Evolutionary conservation across 2,888 invertebrate species (phyloP), one percentile per base, ranked within the genome.

Genomic region (Cephus sareptanus): DNA sequence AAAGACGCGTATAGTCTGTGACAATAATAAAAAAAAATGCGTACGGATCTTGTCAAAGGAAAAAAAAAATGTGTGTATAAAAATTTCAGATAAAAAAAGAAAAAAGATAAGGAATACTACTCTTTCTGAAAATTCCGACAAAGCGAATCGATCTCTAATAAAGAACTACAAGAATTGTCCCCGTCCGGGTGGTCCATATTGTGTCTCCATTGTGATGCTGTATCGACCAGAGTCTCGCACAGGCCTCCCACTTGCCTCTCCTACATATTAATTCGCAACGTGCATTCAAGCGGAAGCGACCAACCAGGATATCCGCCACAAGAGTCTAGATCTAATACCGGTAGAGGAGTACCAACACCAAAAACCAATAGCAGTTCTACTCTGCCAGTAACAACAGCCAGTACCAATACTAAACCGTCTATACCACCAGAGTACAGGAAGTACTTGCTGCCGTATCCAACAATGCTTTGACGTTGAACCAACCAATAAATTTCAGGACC

Each of bases 91-190:
- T n/a, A 0, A 0, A 35, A 12, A 35, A 74, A 80, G 33, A 69
- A 79, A 56, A 75, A 35, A 75, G 76, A 78, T 75, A 77, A 69
- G 40, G 76, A 37, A 73, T n/a, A 75, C 74, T 34, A 75, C 11
- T 34, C 11, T 30, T 30, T 4, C 9, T 3, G 9, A 71, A 34
- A 34, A 15, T 15, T 71, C 71, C 71, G 30, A 71, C 71, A 71
- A 71, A 33, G 71, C 30, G 11, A 34, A 71, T 71, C 71, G 23
- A 71, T 30, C 71, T 30, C 71, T 11, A 34, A 11, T 71, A 71
- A 71, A 11, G 30, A 71, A 71, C 71, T 30, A 34, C 71, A 31
- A 71, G 71, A 34, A 71, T 71, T 1, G 34, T 30, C 3, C 71
- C 23, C 30, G 23, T 31, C 71, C 34, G 9, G 71, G 71, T 34